phyloP scores from a whole-genome alignment of 2,888 invertebrate genomes.

The Agrochola lota region DNA sequence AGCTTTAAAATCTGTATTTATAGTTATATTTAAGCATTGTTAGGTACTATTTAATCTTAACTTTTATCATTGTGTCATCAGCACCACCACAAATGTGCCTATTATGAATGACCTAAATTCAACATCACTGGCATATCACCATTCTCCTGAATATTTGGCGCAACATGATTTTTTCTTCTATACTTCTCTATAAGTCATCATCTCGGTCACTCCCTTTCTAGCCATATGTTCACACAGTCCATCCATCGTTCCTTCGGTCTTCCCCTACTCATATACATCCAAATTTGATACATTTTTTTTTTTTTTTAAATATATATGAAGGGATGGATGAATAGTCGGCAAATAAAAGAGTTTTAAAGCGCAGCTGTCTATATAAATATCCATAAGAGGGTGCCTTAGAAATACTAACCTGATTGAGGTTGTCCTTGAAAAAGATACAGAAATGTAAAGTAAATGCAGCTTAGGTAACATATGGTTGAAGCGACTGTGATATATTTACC shows the following conservation, averaged over 20 bases:
- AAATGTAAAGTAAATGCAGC: not conserved
- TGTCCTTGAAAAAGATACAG: not conserved
- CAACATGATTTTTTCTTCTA: too few relatives aligned
- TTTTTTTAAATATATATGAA: not conserved
- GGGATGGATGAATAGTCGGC: not conserved
- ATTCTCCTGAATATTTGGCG: too few relatives aligned
- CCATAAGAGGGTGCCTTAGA: slow-evolving; percentile 5
- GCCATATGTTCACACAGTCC: too few relatives aligned
- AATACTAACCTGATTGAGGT: slow-evolving; percentile 1
- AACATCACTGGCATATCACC: too few relatives aligned
- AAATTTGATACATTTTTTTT: slow-evolving; percentile 10
- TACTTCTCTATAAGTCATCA: too few relatives aligned
- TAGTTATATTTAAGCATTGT: not conserved
- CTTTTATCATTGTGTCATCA: slow-evolving; percentile 16
- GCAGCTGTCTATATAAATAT: not conserved
- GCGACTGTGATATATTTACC: not conserved
- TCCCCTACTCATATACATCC: too few relatives aligned
- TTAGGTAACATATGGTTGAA: not conserved
- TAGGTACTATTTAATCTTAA: slow-evolving; percentile 13
- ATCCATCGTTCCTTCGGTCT: too few relatives aligned
- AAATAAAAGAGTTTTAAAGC: slow-evolving; percentile 5
- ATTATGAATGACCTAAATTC: slow-evolving; percentile 28
- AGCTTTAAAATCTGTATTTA: slow-evolving; percentile 5
- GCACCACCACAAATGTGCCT: slow-evolving; percentile 5
- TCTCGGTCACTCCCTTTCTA: too few relatives aligned